Percentiles rank a stretch among this genome's conserved stretches.
Evolutionary conservation across 2,113 vertebrate genomes (phyloP).

Genomic region (Sapayoa aenigma): DNA sequence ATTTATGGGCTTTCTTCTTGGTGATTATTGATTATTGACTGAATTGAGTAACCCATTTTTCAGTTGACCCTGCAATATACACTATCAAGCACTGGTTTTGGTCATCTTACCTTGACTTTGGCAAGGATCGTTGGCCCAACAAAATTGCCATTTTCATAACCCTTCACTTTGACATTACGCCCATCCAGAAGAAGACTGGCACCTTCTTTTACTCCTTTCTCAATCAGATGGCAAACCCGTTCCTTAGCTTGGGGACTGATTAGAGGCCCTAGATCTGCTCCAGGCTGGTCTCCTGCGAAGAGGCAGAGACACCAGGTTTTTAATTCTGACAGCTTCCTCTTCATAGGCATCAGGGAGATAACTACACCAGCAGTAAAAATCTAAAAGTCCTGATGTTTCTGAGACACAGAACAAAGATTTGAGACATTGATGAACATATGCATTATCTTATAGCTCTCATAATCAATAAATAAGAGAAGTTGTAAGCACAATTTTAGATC

Average conservation of each 20-base stretch:
- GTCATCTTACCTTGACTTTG: conserved; percentile 83
- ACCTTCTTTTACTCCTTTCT: conserved; percentile 89
- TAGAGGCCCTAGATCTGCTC: conserved; percentile 92
- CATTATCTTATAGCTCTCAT: neutral
- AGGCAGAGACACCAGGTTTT: conserved; percentile 8
- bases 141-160: conserved; percentile 94
- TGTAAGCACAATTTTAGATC: neutral
- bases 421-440: neutral
- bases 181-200: conserved; percentile 90
- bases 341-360: neutral
- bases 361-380: neutral
- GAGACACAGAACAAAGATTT: neutral
- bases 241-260: conserved; percentile 89
- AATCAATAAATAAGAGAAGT: neutral
- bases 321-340: neutral
- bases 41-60: neutral
- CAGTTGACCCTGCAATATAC: neutral
- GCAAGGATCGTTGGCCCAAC: conserved; percentile 91
- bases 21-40: neutral
- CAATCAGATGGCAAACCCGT: conserved; percentile 87
- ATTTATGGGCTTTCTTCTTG: neutral
- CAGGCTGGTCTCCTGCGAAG: conserved; percentile 90
- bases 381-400: neutral
- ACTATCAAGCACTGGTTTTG: neutral
- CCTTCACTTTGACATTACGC: conserved; percentile 87